Evolutionary conservation across 2,888 invertebrate species (phyloP).

Genomic region (Drosophila cognata): DNA sequence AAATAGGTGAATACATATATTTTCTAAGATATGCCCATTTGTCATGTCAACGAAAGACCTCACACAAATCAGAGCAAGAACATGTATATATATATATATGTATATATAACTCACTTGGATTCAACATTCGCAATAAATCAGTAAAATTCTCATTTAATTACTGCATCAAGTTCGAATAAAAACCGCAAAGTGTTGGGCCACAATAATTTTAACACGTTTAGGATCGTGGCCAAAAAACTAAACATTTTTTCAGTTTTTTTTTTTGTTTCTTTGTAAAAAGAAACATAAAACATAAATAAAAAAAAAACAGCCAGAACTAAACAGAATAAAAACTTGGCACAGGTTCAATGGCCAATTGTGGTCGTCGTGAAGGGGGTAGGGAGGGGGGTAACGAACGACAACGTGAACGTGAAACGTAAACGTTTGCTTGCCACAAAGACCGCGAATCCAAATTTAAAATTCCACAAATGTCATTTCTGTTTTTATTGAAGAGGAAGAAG

Average conservation of each 20-base stretch:
- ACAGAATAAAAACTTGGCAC: conserved; percentile 74
- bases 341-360: conserved; percentile 81
- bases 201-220: conserved; percentile 62
- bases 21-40: conserved; percentile 1
- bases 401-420: conserved; percentile 21
- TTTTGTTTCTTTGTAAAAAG: conserved; percentile 10
- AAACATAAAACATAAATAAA: conserved; percentile 35
- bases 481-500: conserved; percentile 58
- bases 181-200: conserved; percentile 61
- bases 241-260: conserved; percentile 7
- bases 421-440: conserved; percentile 33
- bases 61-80: conserved; percentile 1
- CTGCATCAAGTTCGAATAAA: conserved; percentile 50
- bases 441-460: conserved; percentile 72
- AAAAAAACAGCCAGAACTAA: conserved; percentile 15
- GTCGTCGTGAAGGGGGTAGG: conserved; percentile 1
- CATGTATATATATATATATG: background rate
- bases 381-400: conserved; percentile 5
- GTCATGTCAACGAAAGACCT: conserved; percentile 7
- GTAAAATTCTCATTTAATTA: conserved; percentile 46
- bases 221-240: conserved; percentile 57
- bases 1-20: background rate
- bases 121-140: conserved; percentile 37
- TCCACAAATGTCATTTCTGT: conserved; percentile 77
- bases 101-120: background rate